These are phyloP conservation scores for Tachyglossus aculeatus DNA, from an alignment of 2,797 vertebrate species.

Conservation along the genomic window DNA sequence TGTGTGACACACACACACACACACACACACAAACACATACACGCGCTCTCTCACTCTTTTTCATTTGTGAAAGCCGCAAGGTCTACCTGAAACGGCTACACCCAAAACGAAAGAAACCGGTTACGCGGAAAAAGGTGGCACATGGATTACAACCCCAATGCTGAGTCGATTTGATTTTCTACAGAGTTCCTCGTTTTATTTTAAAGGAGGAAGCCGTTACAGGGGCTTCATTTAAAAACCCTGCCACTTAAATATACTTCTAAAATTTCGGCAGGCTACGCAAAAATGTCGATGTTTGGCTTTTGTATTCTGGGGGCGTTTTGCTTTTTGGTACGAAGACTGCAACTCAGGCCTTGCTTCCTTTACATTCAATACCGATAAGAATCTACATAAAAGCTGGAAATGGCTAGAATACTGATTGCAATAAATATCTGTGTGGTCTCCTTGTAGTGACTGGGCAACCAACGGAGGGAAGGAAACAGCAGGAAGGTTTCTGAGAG, in stretches of 20 bases:
- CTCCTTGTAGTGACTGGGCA: constrained; percentile 67
- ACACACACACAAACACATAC: too few relatives aligned
- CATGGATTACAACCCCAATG: constrained; percentile 39
- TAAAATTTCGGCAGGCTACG: constrained; percentile 57
- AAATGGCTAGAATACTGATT: constrained; percentile 83
- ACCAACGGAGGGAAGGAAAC: constrained; percentile 65
- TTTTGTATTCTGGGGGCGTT: constrained; percentile 49
- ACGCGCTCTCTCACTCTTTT: not conserved
- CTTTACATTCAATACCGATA: constrained; percentile 80
- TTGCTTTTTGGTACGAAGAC: constrained; percentile 47
- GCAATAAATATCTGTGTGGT: constrained; percentile 77
- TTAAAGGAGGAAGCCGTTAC: constrained; percentile 14
- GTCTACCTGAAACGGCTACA: not conserved
- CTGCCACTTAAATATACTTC: constrained; percentile 52
- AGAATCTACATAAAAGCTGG: constrained; percentile 76
- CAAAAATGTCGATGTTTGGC: constrained; percentile 61
- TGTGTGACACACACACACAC: too few relatives aligned
- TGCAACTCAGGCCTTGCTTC: constrained; percentile 74
- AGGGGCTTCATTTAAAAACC: constrained; percentile 28
- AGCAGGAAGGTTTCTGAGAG: constrained; percentile 75
- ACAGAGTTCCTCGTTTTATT: constrained; percentile 42
- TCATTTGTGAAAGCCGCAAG: constrained; percentile 4
- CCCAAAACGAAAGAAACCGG: not conserved
- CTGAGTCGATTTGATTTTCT: constrained; percentile 30
- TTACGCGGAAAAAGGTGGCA: constrained; percentile 2